Conservation (phyloP, 2,888 invertebrate genomes). For the Hipparchia semele region DNA sequence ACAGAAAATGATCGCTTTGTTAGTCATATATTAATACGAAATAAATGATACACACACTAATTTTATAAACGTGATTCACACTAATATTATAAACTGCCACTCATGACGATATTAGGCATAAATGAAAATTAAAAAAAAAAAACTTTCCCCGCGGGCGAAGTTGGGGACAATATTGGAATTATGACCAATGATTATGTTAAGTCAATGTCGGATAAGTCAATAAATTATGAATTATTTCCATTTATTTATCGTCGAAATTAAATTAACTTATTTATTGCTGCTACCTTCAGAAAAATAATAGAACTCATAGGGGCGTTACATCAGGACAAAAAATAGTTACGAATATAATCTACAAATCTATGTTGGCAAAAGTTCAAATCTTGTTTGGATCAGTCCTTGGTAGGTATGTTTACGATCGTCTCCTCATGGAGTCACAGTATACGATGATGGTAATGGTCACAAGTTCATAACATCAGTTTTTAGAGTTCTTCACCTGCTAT, state of each 20-base stretch:
- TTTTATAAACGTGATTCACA: no score
- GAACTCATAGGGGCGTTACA: constrained; percentile 7
- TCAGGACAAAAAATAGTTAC: constrained; percentile 8
- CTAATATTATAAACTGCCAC: no score
- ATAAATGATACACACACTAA: background rate
- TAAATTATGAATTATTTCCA: background rate
- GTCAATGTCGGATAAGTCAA: background rate
- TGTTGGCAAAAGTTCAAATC: constrained; percentile 30
- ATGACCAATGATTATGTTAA: no score
- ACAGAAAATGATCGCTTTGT: constrained; percentile 21
- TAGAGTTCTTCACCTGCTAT: background rate
- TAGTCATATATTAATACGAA: constrained; percentile 3
- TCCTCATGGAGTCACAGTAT: constrained; percentile 1
- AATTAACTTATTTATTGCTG: background rate
- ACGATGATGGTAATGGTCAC: background rate
- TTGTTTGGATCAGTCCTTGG: constrained; percentile 13
- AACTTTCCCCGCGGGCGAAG: no score
- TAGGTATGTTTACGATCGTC: constrained; percentile 11
- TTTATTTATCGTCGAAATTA: background rate
- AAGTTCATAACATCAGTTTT: background rate
- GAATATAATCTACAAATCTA: constrained; percentile 14
- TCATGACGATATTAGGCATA: no score
- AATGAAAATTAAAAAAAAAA: no score
- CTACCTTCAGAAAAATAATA: background rate
- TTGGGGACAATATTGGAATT: no score